Evolutionary conservation across 2,113 vertebrate species (phyloP).

Genomic region (Loxodonta africana): DNA sequence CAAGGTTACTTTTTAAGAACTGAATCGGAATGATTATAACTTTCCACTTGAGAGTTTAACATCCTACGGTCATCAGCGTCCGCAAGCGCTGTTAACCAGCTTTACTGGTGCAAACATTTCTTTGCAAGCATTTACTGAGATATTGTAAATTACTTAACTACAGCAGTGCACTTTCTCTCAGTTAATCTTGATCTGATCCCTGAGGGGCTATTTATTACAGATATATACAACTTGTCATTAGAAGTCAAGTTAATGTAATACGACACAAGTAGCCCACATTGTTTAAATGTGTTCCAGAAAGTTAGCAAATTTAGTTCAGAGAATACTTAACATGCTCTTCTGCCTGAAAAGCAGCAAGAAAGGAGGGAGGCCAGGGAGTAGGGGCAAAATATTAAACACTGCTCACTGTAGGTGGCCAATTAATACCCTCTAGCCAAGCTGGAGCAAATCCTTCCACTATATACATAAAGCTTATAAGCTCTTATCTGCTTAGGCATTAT

Average conservation of each 20-base stretch:
- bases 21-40: conserved; percentile 82
- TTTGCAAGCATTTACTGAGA: conserved; percentile 88
- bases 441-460: conserved; percentile 91
- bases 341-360: conserved; percentile 87
- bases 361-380: conserved; percentile 82
- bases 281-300: conserved; percentile 92
- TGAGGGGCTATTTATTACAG: conserved; percentile 91
- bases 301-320: conserved; percentile 89
- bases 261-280: conserved; percentile 89
- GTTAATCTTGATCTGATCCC: conserved; percentile 90
- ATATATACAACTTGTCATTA: conserved; percentile 90
- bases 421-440: conserved; percentile 90
- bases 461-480: conserved; percentile 93
- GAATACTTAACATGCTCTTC: conserved; percentile 87
- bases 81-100: conserved; percentile 83
- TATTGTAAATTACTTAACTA: conserved; percentile 90
- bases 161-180: conserved; percentile 86
- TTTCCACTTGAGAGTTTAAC: conserved; percentile 84
- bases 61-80: conserved; percentile 75
- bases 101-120: conserved; percentile 83
- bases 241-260: conserved; percentile 92
- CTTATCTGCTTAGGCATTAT: conserved; percentile 94
- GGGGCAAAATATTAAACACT: conserved; percentile 89
- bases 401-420: conserved; percentile 94
- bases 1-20: conserved; percentile 76